Base-by-base conservation (phyloP, 2,113 vertebrate species). In the Aphelocoma coerulescens region DNA sequence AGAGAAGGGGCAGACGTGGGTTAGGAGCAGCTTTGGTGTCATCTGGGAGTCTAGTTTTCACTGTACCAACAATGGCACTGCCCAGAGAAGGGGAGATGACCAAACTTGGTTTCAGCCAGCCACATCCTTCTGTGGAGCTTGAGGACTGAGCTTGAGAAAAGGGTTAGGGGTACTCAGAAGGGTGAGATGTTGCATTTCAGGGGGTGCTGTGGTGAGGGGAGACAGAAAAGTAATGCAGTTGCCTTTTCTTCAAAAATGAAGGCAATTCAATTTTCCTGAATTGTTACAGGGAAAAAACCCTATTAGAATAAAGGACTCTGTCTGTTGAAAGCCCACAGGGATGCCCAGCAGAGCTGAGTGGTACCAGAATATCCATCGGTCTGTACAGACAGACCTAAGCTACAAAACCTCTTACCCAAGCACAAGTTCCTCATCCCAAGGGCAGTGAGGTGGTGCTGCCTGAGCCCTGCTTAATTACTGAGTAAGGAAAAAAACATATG, bases 401-500 rank as follows among this genome's bases (percentile, higher is more conserved):
- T 71, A 41, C 63, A 71, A 82, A 83, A 57, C 8, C 55, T 79
- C 78, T 86, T 59, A 66, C 37, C 46, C 3, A 5, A 57, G 43
- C 48, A 61, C 69, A 23, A 1, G 6, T 66, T 82, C 82, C 32
- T 85, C 62, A 58, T 73, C 82, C 68, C 48, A 55, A 79, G 43
- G 61, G 83, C 51, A 67, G 62, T 6, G 7, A 75, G 39, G 22
- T 51, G 57, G 51, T 65, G 83, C 75, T 52, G 51, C 37, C 61
- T 72, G 43, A 67, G 27, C 32, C 12, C 41, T 2, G 10, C 27
- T 84, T 86, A 74, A 85, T 86, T 84, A 63, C 20, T 16, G 48
- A 86, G 55, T 27, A 55, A 32, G 75, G 39, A 74, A 37, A 91
- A 91, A 92, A 93, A 49, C 92, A 49, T 93, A 96, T 41, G 88